phyloP scores from a whole-genome alignment of 2,113 vertebrate species.

The Argyrosomus japonicus region DNA sequence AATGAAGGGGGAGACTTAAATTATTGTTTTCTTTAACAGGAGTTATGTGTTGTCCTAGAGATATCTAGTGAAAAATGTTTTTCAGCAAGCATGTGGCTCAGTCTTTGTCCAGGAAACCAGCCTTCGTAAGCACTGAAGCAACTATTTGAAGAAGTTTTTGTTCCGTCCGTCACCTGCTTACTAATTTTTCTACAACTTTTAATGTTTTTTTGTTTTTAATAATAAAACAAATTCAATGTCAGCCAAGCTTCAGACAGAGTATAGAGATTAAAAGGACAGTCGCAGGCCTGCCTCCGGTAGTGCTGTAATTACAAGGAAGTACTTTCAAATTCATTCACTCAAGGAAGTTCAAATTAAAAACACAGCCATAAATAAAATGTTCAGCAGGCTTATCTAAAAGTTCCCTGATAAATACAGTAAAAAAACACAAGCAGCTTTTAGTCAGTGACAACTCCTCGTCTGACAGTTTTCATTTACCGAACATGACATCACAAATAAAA shows the following conservation, averaged over 20 bases:
- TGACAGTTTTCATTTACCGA: not conserved
- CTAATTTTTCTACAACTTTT: not conserved
- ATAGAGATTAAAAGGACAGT: not conserved
- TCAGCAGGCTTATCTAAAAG: not conserved
- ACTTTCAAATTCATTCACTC: slow-evolving; percentile 33
- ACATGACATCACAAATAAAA: not conserved
- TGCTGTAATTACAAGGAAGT: slow-evolving; percentile 31
- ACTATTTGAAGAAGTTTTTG: not conserved
- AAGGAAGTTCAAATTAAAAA: slow-evolving; percentile 55
- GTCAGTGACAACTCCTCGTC: not conserved
- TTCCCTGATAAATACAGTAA: not conserved
- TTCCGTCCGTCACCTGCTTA: not conserved
- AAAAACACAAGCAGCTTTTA: slow-evolving; percentile 14
- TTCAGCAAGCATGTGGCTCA: not conserved
- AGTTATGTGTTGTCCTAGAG: not conserved
- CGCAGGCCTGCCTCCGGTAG: not conserved
- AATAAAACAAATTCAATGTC: not conserved
- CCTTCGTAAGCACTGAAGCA: not conserved
- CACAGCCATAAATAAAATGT: not conserved
- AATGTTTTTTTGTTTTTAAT: not conserved
- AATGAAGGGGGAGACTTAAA: not conserved
- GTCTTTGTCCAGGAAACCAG: not conserved
- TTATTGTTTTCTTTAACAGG: not conserved
- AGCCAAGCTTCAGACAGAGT: not conserved
- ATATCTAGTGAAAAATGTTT: not conserved